Percentiles rank a stretch among this genome's conserved stretches.
These are phyloP conservation scores for Drosophila diplacantha DNA, from an alignment of 2,888 invertebrate genomes.

Conservation along the genomic window DNA sequence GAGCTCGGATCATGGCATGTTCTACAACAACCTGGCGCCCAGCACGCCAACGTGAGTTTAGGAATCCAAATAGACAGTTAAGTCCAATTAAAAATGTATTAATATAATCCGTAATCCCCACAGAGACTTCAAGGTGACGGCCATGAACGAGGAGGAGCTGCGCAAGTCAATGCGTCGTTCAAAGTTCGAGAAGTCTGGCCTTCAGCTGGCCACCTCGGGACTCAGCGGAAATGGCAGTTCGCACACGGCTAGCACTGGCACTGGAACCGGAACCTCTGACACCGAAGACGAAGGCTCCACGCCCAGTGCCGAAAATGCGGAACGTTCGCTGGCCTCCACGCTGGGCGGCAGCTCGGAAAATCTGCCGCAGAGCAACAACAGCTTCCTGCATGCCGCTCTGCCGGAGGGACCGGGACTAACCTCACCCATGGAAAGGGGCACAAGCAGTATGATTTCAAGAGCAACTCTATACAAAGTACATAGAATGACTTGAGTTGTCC, in stretches of 20 bases:
- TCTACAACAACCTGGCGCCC: constrained; percentile 81
- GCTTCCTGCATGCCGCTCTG: constrained; percentile 77
- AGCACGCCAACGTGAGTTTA: constrained; percentile 77
- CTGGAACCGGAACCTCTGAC: constrained; percentile 84
- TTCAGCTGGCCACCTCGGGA: constrained; percentile 62
- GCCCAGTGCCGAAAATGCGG: constrained; percentile 89
- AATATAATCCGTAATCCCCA: background rate
- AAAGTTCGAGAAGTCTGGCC: constrained; percentile 81
- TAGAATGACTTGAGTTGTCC: background rate
- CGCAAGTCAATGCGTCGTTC: constrained; percentile 85
- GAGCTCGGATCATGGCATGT: constrained; percentile 86
- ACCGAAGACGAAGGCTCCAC: constrained; percentile 88
- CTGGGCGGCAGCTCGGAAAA: constrained; percentile 87
- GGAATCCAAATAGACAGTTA: background rate
- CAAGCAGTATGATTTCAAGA: constrained; percentile 69
- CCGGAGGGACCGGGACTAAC: constrained; percentile 76
- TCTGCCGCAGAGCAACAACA: constrained; percentile 75
- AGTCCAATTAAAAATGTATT: background rate
- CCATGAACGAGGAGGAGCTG: constrained; percentile 91
- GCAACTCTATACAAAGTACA: too few relatives aligned
- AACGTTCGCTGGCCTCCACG: constrained; percentile 82
- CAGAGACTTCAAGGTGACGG: constrained; percentile 91
- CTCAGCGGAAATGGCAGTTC: constrained; percentile 77
- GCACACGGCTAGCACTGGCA: constrained; percentile 79
- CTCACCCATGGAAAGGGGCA: constrained; percentile 74